These are phyloP conservation scores for Clepsis dumicolana DNA, from an alignment of 2,888 invertebrate species.

Conservation along the genomic window DNA sequence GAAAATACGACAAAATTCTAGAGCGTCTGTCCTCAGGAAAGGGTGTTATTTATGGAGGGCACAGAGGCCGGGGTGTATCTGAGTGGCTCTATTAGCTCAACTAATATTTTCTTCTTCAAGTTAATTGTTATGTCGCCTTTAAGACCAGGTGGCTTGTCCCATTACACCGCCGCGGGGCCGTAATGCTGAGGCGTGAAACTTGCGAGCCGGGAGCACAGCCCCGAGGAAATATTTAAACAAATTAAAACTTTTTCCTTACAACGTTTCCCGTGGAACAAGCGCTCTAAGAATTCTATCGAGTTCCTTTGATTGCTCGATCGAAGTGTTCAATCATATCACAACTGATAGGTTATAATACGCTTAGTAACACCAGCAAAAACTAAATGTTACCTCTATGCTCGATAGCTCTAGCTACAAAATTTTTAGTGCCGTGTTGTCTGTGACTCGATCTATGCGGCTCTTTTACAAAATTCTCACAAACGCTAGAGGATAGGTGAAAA, in stretches of 20 bases:
- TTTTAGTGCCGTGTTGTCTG: background rate
- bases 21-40: slow-evolving; percentile 68
- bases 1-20: slow-evolving; percentile 81
- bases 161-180: slow-evolving; percentile 76
- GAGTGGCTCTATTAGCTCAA: slow-evolving; percentile 81
- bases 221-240: slow-evolving; percentile 83
- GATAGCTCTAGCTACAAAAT: background rate
- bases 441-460: background rate
- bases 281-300: slow-evolving; percentile 61
- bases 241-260: slow-evolving; percentile 83
- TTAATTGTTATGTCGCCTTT: slow-evolving; percentile 85
- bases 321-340: background rate
- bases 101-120: slow-evolving; percentile 83
- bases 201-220: slow-evolving; percentile 66
- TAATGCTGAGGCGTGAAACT: slow-evolving; percentile 76
- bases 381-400: background rate
- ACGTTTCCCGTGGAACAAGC: slow-evolving; percentile 60
- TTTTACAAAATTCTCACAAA: slow-evolving; percentile 7
- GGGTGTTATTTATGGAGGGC: slow-evolving; percentile 81
- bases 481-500: slow-evolving; percentile 15
- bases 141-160: slow-evolving; percentile 83
- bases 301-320: slow-evolving; percentile 61
- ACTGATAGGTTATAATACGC: background rate
- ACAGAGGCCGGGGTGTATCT: slow-evolving; percentile 78
- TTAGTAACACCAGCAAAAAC: no score